phyloP scores from a whole-genome alignment of 2,888 invertebrate species.

The Cryptosula pallasiana region DNA sequence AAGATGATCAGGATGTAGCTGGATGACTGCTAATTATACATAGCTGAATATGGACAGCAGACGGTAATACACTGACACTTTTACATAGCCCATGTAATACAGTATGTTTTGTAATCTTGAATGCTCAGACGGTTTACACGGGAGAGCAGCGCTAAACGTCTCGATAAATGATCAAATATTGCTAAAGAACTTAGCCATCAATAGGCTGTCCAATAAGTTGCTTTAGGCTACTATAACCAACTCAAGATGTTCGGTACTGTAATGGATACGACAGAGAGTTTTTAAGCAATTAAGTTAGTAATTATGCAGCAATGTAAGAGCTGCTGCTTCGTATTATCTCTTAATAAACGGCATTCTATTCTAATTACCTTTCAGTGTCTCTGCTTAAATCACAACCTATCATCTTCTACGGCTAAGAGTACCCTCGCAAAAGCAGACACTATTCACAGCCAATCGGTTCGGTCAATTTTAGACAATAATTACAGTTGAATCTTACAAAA shows the following conservation, averaged over 20 bases:
- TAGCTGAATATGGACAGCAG: no score
- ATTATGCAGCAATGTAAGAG: conserved; percentile 18
- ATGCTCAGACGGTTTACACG: no score
- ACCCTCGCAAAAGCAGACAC: no score
- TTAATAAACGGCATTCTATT: conserved; percentile 1
- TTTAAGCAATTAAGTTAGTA: conserved; percentile 22
- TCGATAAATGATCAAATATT: no score
- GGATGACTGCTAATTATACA: background rate
- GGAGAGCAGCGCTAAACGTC: no score
- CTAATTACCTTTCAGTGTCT: background rate
- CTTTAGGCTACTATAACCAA: conserved; percentile 2
- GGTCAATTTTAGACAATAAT: no score
- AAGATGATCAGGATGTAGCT: background rate
- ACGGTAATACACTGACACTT: no score
- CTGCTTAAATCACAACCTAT: background rate
- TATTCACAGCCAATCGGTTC: no score
- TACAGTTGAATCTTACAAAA: no score
- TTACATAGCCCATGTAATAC: no score
- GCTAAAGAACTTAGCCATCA: background rate
- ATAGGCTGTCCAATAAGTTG: background rate
- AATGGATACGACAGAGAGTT: conserved; percentile 20
- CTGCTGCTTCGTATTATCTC: background rate
- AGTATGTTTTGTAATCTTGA: no score
- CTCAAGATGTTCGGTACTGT: conserved; percentile 3
- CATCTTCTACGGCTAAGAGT: no score